Base-by-base conservation (phyloP, 1,140 invertebrate genomes). In the Lepidurus packardi region DNA sequence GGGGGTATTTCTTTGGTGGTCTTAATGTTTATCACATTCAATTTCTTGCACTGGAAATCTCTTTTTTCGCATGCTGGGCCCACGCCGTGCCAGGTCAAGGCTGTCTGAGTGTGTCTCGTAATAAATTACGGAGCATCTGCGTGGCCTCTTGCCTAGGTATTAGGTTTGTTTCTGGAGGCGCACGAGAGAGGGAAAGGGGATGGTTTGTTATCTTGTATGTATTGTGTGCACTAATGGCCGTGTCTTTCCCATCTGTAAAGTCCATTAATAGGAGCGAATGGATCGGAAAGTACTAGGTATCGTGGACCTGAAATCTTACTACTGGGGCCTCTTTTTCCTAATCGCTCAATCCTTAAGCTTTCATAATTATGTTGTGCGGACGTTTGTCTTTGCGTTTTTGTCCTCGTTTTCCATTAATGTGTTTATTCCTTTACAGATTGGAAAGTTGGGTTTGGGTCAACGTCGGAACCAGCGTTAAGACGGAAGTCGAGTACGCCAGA, bases 61-160 rank as follows among this genome's bases (percentile, higher is more conserved):
- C n/a, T 13, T 65, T 13, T 65, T 65, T 65, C 21, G 53, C 16
- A 5, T 13, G 53, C 53, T 21, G 21, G 16, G 53, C 53, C 13
- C 7, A 21, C 21, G 13, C 16, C 16, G 16, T 65, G 53, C 53
- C 53, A 65, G 53, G 13, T 13, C 9, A 65, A 21, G 53, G 53
- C 53, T 65, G 53, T 65, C 34, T 34, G 34, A 34, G 34, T 34
- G 34, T 65, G 53, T 13, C 53, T 65, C 21, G 53, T 65, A n/a
- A 65, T 65, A 65, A 65, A 65, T 65, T 65, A 65, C 53, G 21
- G 53, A 65, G 53, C 53, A 65, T 65, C 53, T 65, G 53, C 53
- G 16, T 65, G 53, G 53, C 7, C 53, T 21, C 53, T 21, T 21
- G 13, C 53, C 6, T 16, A 65, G 53, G 16, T 34, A 34, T 7